A percentile compares a stretch with the other conserved stretches of the same genome.
phyloP scores from a whole-genome alignment of 2,888 invertebrate species.

The Parthenolecanium corni region DNA sequence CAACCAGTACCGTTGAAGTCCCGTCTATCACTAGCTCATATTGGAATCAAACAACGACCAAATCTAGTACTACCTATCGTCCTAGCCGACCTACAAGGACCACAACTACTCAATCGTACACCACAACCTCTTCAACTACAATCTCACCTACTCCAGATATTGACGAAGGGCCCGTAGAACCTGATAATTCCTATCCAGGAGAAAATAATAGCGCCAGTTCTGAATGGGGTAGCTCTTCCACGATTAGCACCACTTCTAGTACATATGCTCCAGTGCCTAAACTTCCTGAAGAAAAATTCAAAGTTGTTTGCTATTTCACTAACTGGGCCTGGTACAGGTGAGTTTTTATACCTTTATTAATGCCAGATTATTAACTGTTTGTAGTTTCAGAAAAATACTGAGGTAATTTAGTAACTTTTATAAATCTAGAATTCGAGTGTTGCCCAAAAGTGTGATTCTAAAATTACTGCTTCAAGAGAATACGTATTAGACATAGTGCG shows the following conservation, averaged over 20 bases:
- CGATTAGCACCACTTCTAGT: neutral
- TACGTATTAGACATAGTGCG: too few relatives aligned
- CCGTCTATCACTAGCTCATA: neutral
- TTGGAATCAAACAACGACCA: constrained; percentile 2
- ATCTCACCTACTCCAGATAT: constrained; percentile 8
- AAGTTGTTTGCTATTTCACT: constrained; percentile 82
- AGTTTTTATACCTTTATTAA: constrained; percentile 2
- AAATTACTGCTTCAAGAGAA: too few relatives aligned
- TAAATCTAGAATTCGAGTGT: too few relatives aligned
- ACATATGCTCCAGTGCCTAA: constrained; percentile 24
- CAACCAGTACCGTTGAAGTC: neutral
- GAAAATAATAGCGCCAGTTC: constrained; percentile 1
- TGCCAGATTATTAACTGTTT: neutral
- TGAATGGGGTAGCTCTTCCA: neutral
- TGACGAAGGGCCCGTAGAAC: constrained; percentile 10
- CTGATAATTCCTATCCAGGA: neutral
- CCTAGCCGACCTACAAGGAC: constrained; percentile 32
- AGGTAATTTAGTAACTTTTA: too few relatives aligned
- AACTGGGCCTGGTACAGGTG: constrained; percentile 82
- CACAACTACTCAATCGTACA: constrained; percentile 26
- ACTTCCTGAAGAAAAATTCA: constrained; percentile 44
- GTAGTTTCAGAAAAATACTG: too few relatives aligned
- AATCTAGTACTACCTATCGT: constrained; percentile 30
- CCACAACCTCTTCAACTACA: constrained; percentile 34
- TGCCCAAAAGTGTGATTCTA: too few relatives aligned